These are phyloP conservation scores for Lepus oiostolus DNA, from an alignment of 2,797 vertebrate genomes.

Conservation along the genomic window DNA sequence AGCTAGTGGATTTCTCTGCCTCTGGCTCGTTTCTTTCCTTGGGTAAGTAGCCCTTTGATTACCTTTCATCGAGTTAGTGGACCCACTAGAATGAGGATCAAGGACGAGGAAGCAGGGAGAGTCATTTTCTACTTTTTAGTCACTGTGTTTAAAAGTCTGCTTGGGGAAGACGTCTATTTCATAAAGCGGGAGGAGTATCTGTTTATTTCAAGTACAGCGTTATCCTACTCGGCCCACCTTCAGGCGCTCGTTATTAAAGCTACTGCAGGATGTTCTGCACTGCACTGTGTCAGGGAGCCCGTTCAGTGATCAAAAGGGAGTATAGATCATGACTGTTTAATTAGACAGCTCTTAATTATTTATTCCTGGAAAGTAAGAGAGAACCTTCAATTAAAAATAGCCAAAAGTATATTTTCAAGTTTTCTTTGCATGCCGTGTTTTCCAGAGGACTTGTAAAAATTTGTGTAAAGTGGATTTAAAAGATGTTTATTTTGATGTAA, in stretches of 20 bases:
- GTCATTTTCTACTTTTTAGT: constrained; percentile 62
- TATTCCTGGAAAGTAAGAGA: not conserved
- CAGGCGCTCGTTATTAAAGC: not conserved
- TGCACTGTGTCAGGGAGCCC: not conserved
- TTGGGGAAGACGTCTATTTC: constrained; percentile 13
- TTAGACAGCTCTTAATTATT: constrained; percentile 6
- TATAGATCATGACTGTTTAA: constrained; percentile 53
- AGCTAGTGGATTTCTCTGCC: constrained; percentile 19
- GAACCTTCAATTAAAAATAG: not conserved
- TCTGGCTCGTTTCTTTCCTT: constrained; percentile 34
- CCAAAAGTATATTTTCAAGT: constrained; percentile 44
- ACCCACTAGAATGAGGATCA: not conserved
- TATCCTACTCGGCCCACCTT: not conserved
- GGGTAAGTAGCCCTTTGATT: not conserved
- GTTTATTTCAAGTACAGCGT: constrained; percentile 37
- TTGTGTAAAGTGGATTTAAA: too few species aligned
- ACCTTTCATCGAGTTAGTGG: constrained; percentile 42
- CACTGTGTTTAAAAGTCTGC: constrained; percentile 35
- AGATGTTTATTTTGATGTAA: too few species aligned
- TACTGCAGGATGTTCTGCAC: not conserved
- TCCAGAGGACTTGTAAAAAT: not conserved
- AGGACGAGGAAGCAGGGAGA: not conserved
- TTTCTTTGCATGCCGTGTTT: constrained; percentile 50
- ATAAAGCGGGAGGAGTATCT: constrained; percentile 52
- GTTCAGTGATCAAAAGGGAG: not conserved